These are phyloP conservation scores for Pristionchus mayeri DNA, from an alignment of 2,888 invertebrate species.

Conservation along the genomic window DNA sequence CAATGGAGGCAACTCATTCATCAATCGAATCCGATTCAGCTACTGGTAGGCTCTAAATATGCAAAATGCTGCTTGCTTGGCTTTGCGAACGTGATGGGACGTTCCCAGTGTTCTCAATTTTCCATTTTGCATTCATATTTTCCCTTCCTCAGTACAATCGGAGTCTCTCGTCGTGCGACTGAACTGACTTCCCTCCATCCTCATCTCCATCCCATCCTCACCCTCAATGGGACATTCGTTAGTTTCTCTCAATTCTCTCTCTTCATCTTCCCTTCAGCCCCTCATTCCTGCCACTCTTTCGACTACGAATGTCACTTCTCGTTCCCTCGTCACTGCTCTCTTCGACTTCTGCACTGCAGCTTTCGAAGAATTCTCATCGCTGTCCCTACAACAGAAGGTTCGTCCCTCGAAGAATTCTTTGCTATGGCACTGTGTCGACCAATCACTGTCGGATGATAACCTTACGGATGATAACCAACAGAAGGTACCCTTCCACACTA, in stretches of 20 bases:
- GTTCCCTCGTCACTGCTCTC: not conserved
- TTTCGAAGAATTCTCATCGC: not conserved
- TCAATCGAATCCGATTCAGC: not conserved
- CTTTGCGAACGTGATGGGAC: too few species aligned
- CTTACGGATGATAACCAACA: too few species aligned
- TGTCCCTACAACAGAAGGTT: not conserved
- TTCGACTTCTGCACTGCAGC: not conserved
- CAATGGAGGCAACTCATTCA: not conserved
- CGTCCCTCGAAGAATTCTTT: too few species aligned
- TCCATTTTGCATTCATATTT: not conserved
- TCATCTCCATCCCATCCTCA: not conserved
- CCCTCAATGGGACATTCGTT: conserved; percentile 1
- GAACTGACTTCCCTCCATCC: conserved; percentile 10
- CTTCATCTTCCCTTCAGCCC: not conserved
- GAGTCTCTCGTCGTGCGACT: not conserved
- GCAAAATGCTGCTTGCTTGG: too few species aligned
- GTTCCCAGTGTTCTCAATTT: too few species aligned
- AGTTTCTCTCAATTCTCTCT: not conserved
- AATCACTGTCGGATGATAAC: too few species aligned
- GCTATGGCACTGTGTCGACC: too few species aligned
- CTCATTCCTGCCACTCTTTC: not conserved
- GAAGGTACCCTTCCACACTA: too few species aligned
- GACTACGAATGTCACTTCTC: not conserved
- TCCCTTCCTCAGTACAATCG: not conserved
- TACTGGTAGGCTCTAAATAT: conserved; percentile 3